Base-by-base conservation (phyloP, 1,140 invertebrate species). In the Neodiprion pinetum region DNA sequence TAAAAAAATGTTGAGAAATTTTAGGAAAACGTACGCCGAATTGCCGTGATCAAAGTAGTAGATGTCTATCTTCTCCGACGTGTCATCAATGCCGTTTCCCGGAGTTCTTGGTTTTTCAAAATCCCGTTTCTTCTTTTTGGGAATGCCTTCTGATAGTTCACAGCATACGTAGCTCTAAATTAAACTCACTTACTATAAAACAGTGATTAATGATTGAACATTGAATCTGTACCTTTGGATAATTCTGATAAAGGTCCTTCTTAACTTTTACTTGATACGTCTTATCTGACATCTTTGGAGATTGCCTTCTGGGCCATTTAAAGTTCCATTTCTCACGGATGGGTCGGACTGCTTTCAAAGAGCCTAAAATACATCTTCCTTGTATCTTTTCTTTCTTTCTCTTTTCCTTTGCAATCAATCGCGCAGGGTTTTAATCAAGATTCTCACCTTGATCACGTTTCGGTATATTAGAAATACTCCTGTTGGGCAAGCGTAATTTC, bases 41-140 rank as follows among this genome's bases (percentile, higher is more conserved):
- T 90, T 91, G 65, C 92, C 92, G 78, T 93, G 92, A 81, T 93
- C 92, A 76, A 93, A 93, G 67, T 92, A 92, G 83, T 93, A 93
- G 65, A 93, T 90, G 74, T 93, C 92, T 9, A 91, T 89, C 75
- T 86, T 87, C 73, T 90, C 88, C 11, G 84, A 75, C 4, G 73
- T 70, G 72, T 81, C 80, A 65, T 77, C 76, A 71, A 76, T 75
- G 65, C 66, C 70, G 68, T 76, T 66, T 65, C 69, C 71, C 48
- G 67, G 11, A 70, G 47, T 74, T 67, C 8, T 61, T 70, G 11
- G 23, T 48, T 53, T 66, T 61, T 72, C 12, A 12, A 17, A 75
- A 17, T 23, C 8, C 48, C 53, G 73, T 8, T 66, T 65, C 67
- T 74, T 73, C 8, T n/a, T 40, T 7, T 69, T 69, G n/a, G 84